A percentile compares a stretch with the other conserved stretches of the same genome.
Conservation (phyloP, 2,113 vertebrate genomes). For the Perca fluviatilis region DNA sequence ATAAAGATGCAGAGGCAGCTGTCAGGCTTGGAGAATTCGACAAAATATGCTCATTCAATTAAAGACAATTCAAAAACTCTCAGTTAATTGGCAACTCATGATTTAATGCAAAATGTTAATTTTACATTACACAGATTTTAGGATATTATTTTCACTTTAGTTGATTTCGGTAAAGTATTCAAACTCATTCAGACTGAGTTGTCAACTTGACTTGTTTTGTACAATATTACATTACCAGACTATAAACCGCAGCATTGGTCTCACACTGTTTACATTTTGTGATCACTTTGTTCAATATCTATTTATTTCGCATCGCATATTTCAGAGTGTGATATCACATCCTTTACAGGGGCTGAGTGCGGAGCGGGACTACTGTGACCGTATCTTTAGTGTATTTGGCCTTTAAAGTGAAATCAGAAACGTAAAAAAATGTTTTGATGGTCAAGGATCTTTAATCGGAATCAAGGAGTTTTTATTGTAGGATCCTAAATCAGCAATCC, state of each 20-base stretch:
- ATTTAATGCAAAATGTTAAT: not conserved
- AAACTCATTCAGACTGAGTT: not conserved
- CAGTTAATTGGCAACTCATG: not conserved
- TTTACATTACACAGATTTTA: not conserved
- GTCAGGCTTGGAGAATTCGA: not conserved
- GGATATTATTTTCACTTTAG: not conserved
- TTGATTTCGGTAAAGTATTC: not conserved
- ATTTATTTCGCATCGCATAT: not conserved
- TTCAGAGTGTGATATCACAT: not conserved
- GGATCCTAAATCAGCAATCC: not conserved
- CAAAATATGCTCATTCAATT: not conserved
- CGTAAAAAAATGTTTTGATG: not conserved
- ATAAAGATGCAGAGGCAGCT: not conserved
- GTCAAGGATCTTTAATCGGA: not conserved
- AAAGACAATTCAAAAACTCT: not conserved
- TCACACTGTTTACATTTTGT: not conserved
- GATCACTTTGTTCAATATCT: not conserved
- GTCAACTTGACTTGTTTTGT: too few relatives aligned
- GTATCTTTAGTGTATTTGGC: not conserved
- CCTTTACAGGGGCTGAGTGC: not conserved
- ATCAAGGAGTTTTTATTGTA: not conserved
- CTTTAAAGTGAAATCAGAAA: not conserved
- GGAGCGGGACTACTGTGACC: not conserved
- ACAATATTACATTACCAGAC: too few relatives aligned
- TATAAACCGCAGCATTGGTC: not conserved